A percentile compares a stretch with the other conserved stretches of the same genome.
Evolutionary conservation across 2,888 invertebrate species (phyloP).

Genomic region (Stenchaetothrips biformis): DNA sequence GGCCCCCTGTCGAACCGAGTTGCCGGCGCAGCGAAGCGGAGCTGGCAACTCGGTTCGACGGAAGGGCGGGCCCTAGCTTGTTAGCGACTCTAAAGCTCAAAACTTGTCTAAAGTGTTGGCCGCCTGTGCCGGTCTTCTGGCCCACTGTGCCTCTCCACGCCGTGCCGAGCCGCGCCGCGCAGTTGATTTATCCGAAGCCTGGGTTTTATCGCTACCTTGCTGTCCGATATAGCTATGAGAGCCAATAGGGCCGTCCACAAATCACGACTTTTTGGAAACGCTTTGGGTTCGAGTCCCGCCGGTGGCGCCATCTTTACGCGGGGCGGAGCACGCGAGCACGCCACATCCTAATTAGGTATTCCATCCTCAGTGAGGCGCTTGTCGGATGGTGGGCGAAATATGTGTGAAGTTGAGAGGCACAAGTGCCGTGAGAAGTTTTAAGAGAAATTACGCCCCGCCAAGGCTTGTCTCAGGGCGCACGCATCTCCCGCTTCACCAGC

Average conservation of each 20-base stretch:
- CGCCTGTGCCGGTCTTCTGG: too few species aligned
- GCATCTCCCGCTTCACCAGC: neutral
- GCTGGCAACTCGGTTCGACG: too few species aligned
- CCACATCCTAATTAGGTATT: slow-evolving; percentile 16
- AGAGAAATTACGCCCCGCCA: neutral
- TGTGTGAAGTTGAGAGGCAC: neutral
- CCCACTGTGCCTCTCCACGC: too few species aligned
- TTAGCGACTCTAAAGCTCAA: too few species aligned
- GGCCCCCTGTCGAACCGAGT: too few species aligned
- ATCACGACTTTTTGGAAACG: neutral
- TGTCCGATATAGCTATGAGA: neutral
- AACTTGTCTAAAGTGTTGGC: too few species aligned
- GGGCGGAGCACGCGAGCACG: too few species aligned
- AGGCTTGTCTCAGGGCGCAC: neutral
- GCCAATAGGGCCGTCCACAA: neutral
- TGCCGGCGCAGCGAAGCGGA: too few species aligned
- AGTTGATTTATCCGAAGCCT: neutral
- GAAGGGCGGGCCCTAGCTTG: too few species aligned
- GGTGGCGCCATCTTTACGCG: too few species aligned
- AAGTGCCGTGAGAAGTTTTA: neutral
- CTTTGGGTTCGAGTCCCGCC: neutral
- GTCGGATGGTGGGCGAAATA: neutral
- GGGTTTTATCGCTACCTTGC: neutral
- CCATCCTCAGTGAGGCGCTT: neutral
- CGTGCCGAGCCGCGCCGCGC: neutral